phyloP scores from a whole-genome alignment of 35 echinoderm and acorn worm genomes.

The Eucidaris tribuloides region DNA sequence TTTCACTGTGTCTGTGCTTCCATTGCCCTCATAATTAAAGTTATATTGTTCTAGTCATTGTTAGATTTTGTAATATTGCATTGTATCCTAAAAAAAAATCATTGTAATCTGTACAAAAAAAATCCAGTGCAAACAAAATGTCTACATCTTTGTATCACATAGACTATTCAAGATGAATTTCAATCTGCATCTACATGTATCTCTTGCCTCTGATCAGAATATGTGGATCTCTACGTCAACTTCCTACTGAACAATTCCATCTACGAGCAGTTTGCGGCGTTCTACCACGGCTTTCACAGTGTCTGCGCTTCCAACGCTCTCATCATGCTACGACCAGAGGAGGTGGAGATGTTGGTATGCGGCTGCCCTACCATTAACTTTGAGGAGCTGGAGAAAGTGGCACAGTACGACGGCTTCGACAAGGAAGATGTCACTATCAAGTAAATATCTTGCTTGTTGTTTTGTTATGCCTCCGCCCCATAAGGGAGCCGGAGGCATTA shows the following conservation, averaged over 20 bases:
- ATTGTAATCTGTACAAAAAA: no score
- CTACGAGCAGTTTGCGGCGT: conserved; percentile 97
- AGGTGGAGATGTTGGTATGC: conserved; percentile 97
- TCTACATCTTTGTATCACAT: no score
- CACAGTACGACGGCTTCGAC: conserved; percentile 83
- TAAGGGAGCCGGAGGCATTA: no score
- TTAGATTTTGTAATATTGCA: no score
- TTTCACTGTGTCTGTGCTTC: conserved; percentile 99
- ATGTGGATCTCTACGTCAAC: conserved; percentile 85
- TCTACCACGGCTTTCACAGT: conserved; percentile 99
- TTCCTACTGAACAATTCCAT: conserved; percentile 84
- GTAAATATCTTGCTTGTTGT: no score
- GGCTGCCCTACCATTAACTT: conserved; percentile 84
- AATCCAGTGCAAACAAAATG: no score
- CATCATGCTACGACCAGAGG: conserved; percentile 93
- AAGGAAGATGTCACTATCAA: conserved; percentile 82
- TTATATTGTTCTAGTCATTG: no score
- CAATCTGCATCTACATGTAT: no score
- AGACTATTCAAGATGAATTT: no score
- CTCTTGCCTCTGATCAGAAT: no score
- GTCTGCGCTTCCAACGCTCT: conserved; percentile 98
- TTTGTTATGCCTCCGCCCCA: no score
- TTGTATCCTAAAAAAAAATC: no score
- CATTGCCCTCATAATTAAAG: conserved; percentile 98
- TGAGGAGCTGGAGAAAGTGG: conserved; percentile 84